Conservation (phyloP, 1,140 invertebrate genomes). For the Formica exsecta region DNA sequence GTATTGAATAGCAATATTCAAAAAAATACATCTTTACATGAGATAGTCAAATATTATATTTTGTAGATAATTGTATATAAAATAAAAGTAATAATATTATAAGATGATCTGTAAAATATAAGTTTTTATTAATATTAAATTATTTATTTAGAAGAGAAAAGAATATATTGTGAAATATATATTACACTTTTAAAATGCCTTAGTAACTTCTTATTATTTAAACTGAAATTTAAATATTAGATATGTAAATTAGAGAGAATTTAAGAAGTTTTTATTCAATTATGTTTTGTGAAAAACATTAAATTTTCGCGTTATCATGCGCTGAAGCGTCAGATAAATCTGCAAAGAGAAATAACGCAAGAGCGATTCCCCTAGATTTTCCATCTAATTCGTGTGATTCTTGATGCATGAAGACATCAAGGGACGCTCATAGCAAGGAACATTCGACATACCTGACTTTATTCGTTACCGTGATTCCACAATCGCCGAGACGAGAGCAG, state of each 20-base stretch:
- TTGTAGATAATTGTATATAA: neutral
- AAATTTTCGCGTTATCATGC: constrained; percentile 12
- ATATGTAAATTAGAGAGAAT: neutral
- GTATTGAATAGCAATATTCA: neutral
- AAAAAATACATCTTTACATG: neutral
- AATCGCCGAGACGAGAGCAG: constrained; percentile 45
- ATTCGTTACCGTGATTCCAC: constrained; percentile 50
- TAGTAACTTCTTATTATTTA: neutral
- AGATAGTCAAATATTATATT: neutral
- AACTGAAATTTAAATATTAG: neutral
- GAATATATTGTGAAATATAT: neutral
- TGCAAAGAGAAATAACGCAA: constrained; percentile 5
- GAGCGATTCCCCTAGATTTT: constrained; percentile 12
- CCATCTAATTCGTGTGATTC: constrained; percentile 47
- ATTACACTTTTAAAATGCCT: neutral
- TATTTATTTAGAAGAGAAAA: neutral
- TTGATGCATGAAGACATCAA: constrained; percentile 51
- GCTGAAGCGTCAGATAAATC: neutral
- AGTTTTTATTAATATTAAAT: neutral
- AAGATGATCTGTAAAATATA: neutral
- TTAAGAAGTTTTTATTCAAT: neutral
- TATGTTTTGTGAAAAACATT: neutral
- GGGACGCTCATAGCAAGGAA: constrained; percentile 31
- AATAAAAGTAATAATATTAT: neutral
- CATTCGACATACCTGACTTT: constrained; percentile 60